Base-by-base conservation (phyloP, 2,113 vertebrate genomes). In the Motacilla tschutschensis region DNA sequence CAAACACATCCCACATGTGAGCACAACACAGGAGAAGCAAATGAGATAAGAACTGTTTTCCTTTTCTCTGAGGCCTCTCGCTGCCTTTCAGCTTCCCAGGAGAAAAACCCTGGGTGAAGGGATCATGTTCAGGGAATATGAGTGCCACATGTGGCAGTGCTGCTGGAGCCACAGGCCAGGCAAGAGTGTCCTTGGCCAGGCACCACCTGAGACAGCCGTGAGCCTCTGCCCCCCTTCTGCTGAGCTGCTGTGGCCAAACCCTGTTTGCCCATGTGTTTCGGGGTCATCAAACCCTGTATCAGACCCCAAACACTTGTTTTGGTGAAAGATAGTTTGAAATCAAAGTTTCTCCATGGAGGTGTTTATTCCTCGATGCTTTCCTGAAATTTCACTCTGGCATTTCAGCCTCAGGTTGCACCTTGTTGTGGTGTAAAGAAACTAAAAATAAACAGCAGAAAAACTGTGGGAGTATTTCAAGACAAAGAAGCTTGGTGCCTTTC, bases 191-290 rank as follows among this genome's bases (percentile, higher is more conserved):
- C 65, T 60, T 80, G 46, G 33, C 5, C 5, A 41, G 46, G n/a
- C 9, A 29, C 4, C 36, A 21, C 7, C 47, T 54, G 33, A 4
- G 54, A 33, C 6, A 43, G 12, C 40, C 4, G 1, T 10, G 53
- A 33, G 29, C 16, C 16, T 24, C 70, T 29, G 41, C 33, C 10
- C 2, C 12, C 14, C 53, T 72, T 57, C 55, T 73, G 48, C n/a
- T n/a, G 24, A 40, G 59, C 9, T 43, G 59, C 15, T 9, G 7
- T 9, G 20, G 20, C n/a, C 77, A 29, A 29, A 8, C 4, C 17
- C 2, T 0, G 1, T 24, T 10, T 73, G 29, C 26, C 24, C 10
- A 3, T 1, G 1, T 14, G 16, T 43, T 70, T 55, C 17, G 10
- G 33, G 44, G 28, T 51, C 47, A 51, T 8, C 4, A 20, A 72